These are phyloP conservation scores for Dasypogon diadema DNA, from an alignment of 2,888 invertebrate genomes.

Conservation along the genomic window DNA sequence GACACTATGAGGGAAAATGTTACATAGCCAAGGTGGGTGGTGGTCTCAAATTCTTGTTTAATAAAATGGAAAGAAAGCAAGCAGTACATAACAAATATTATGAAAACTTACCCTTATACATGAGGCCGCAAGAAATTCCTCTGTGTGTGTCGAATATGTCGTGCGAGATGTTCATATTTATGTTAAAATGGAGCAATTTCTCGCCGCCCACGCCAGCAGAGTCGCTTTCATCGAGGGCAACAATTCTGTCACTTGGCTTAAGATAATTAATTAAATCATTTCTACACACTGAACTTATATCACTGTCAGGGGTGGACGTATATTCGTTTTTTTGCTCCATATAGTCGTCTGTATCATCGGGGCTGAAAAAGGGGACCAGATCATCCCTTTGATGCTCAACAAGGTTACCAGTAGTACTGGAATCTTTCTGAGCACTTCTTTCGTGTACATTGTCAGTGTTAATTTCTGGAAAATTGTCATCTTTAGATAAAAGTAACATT, in stretches of 20 bases:
- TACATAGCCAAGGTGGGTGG: background rate
- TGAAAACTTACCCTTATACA: slow-evolving; percentile 62
- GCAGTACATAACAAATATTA: slow-evolving; percentile 16
- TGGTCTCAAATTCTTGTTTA: background rate
- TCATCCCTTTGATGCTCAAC: background rate
- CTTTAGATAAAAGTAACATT: slow-evolving; percentile 41
- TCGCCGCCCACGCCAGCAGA: background rate
- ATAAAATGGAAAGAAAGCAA: background rate
- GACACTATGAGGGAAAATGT: background rate
- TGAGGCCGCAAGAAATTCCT: slow-evolving; percentile 61
- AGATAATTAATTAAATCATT: slow-evolving; percentile 36
- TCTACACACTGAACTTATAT: slow-evolving; percentile 3
- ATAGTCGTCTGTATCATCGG: background rate
- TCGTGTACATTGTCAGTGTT: background rate
- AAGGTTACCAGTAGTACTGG: background rate
- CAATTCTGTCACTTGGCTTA: slow-evolving; percentile 15
- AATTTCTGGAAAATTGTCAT: slow-evolving; percentile 16
- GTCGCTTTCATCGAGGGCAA: slow-evolving; percentile 17
- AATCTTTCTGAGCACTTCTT: background rate
- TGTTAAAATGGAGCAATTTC: slow-evolving; percentile 51
- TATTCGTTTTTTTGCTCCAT: background rate
- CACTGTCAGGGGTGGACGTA: background rate
- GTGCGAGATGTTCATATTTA: slow-evolving; percentile 61
- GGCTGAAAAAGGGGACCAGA: no score
- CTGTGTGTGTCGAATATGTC: slow-evolving; percentile 61